These are phyloP conservation scores for Dasysyrphus albostriatus DNA, from an alignment of 2,888 invertebrate genomes.

Conservation along the genomic window DNA sequence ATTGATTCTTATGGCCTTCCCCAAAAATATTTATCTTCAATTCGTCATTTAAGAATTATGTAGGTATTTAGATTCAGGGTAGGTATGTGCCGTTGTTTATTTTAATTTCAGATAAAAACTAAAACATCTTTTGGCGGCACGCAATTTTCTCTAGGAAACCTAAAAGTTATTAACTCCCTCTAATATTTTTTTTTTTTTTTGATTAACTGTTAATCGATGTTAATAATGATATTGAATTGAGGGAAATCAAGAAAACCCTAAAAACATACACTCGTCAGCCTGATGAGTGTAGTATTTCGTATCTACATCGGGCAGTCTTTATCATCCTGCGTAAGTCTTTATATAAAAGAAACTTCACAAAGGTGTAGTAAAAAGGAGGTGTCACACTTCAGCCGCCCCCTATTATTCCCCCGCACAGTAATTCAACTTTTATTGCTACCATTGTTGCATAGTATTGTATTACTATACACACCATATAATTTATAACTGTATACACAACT, in stretches of 20 bases:
- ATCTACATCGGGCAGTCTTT: not conserved
- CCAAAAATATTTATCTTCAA: conserved; percentile 24
- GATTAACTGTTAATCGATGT: conserved; percentile 26
- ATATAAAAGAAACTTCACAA: conserved; percentile 51
- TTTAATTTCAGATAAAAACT: conserved; percentile 1
- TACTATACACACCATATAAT: conserved; percentile 37
- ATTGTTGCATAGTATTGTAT: conserved; percentile 51
- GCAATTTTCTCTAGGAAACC: conserved; percentile 27
- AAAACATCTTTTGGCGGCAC: conserved; percentile 70
- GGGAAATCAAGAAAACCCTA: conserved; percentile 7
- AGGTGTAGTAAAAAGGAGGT: conserved; percentile 67
- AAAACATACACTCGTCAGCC: not conserved
- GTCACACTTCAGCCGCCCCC: conserved; percentile 56
- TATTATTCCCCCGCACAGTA: conserved; percentile 41
- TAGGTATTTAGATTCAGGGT: conserved; percentile 5
- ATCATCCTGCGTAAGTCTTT: conserved; percentile 22
- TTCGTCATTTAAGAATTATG: conserved; percentile 13
- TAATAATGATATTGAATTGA: conserved; percentile 14
- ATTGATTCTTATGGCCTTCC: conserved; percentile 10
- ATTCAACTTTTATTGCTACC: conserved; percentile 64
- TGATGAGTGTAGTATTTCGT: too few species aligned
- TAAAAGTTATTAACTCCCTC: conserved; percentile 47
- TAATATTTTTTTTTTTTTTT: conserved; percentile 43
- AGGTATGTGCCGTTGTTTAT: conserved; percentile 9
- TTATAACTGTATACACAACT: conserved; percentile 34